Base-by-base conservation (phyloP, 2,113 vertebrate genomes). In the Hemiprocne comata region DNA sequence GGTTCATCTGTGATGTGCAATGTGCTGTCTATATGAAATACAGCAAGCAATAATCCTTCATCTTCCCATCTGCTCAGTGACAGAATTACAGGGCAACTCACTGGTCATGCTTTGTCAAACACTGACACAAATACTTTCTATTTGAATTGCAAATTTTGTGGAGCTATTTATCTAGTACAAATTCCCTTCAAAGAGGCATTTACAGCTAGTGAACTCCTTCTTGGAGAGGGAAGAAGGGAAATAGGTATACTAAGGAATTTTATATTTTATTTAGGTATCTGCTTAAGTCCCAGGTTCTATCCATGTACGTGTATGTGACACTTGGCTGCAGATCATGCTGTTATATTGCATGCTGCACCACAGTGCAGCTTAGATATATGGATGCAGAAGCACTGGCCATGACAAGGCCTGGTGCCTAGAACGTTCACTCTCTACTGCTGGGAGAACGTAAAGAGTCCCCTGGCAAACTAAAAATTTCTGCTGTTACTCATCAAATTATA, bases 51-150 rank as follows among this genome's bases (percentile, higher is more conserved):
- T 54, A 89, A 92, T 67, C 61, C 28, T 84, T 94, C 76, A 79
- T 89, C 58, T 89, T 42, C 82, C 94, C 95, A 94, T 94, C 92
- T 97, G 95, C 64, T 93, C 77, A 61, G 36, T 73, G 90, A 76
- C 85, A 91, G 79, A 72, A 94, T 92, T 73, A 85, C 53, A 95
- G 55, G 84, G 74, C 61, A 36, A n/a, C 92, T 90, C 61, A 90
- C 58, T 66, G 84, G 42, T 85, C 84, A 48, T 82, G 70, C 65
- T 93, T 86, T 87, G 76, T 85, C 74, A 90, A 93, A 77, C 55
- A 92, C 67, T 83, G 58, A 85, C 90, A 66, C 36, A n/a, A 77
- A 54, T 53, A 40, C 11, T 86, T 84, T 33, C 23, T 2, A 80
- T 88, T 26, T 83, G 53, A 93, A 93, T 88, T 88, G 77, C 57